phyloP scores from a whole-genome alignment of 2,888 invertebrate genomes.

The Heliconius charithonia region DNA sequence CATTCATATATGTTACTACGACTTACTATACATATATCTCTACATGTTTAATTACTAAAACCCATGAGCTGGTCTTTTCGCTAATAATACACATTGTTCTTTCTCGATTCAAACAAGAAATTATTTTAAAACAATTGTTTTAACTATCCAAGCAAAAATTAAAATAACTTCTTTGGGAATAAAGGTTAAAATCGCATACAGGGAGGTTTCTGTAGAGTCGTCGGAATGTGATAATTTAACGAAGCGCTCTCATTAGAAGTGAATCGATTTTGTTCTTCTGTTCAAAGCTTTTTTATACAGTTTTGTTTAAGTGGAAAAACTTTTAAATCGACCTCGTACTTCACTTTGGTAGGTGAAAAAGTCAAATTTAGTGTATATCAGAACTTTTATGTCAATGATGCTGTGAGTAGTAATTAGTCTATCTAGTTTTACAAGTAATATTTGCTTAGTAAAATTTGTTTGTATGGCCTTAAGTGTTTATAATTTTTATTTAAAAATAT shows the following conservation, averaged over 20 bases:
- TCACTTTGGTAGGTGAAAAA: neutral
- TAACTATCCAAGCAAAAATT: neutral
- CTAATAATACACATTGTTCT: constrained; percentile 17
- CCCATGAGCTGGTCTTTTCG: neutral
- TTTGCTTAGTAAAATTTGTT: too few species aligned
- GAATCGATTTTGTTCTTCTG: constrained; percentile 30
- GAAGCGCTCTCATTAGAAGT: constrained; percentile 34
- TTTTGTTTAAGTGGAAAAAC: neutral
- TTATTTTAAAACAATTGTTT: constrained; percentile 18
- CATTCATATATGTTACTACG: too few species aligned
- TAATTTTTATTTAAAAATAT: too few species aligned
- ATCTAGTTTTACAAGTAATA: too few species aligned
- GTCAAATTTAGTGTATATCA: too few species aligned
- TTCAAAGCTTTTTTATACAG: constrained; percentile 26
- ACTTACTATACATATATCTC: too few species aligned
- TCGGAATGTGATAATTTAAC: constrained; percentile 35
- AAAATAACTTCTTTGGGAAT: neutral
- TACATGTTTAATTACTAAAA: neutral
- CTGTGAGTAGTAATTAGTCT: too few species aligned
- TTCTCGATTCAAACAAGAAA: constrained; percentile 13
- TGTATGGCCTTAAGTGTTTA: too few species aligned
- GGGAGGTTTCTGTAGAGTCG: constrained; percentile 7
- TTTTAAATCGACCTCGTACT: constrained; percentile 8
- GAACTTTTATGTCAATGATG: too few species aligned
- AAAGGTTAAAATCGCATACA: constrained; percentile 7